Percentiles rank a stretch among this genome's conserved stretches.
These are phyloP conservation scores for Aleadryas rufinucha DNA, from an alignment of 2,113 vertebrate genomes.

Conservation along the genomic window DNA sequence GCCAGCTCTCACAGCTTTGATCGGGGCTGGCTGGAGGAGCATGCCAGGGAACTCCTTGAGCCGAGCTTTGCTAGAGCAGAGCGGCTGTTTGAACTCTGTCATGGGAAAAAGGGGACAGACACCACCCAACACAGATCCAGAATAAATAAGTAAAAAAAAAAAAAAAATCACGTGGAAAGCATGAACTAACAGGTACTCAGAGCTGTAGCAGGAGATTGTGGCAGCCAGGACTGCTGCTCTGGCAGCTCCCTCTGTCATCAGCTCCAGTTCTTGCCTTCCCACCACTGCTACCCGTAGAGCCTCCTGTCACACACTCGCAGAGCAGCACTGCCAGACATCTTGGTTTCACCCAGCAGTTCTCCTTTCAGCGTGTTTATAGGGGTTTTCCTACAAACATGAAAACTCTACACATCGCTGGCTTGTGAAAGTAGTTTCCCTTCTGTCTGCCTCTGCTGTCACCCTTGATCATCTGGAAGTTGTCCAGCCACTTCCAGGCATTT, in stretches of 20 bases:
- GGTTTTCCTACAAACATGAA: neutral
- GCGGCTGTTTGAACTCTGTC: neutral
- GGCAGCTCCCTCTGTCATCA: neutral
- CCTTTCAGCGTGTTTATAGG: neutral
- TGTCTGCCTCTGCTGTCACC: neutral
- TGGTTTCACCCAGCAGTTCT: neutral
- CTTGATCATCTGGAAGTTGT: neutral
- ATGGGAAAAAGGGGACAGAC: neutral
- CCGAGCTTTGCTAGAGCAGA: neutral
- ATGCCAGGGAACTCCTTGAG: neutral
- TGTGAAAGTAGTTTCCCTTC: neutral
- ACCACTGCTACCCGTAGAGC: neutral
- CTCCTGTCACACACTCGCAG: neutral
- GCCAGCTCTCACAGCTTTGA: constrained; percentile 32
- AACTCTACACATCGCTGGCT: neutral
- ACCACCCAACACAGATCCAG: neutral
- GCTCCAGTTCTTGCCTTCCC: neutral
- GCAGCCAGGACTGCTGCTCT: neutral
- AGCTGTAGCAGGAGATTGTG: neutral
- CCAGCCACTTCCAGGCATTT: neutral
- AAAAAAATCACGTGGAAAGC: accelerated
- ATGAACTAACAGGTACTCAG: neutral
- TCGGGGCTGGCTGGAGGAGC: neutral
- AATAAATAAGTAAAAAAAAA: neutral
- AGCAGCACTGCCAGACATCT: neutral